Percentiles rank a stretch among this genome's conserved stretches.
Evolutionary conservation across 2,888 invertebrate genomes (phyloP).

Genomic region (Bedellia somnulentella): DNA sequence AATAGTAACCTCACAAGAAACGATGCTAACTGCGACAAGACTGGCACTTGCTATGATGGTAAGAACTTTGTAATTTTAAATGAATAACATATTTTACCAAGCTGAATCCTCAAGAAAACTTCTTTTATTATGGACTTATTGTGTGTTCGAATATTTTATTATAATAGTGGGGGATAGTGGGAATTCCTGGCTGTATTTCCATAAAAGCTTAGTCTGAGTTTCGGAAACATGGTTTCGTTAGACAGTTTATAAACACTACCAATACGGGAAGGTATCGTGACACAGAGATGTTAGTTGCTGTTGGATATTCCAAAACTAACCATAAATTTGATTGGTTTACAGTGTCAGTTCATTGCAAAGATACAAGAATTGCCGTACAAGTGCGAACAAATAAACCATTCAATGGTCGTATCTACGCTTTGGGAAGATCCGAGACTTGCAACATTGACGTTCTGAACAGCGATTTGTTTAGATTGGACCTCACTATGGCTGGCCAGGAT

Average conservation of each 20-base stretch:
- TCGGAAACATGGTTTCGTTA: too few species aligned
- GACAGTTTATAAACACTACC: too few species aligned
- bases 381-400: slow-evolving; percentile 92
- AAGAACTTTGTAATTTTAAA: slow-evolving; percentile 16
- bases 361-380: slow-evolving; percentile 90
- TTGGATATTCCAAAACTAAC: too few species aligned
- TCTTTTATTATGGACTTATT: not conserved
- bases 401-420: slow-evolving; percentile 91
- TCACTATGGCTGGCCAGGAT: slow-evolving; percentile 92
- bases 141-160: too few species aligned
- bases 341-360: slow-evolving; percentile 94
- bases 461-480: slow-evolving; percentile 87
- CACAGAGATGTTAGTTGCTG: too few species aligned
- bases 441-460: slow-evolving; percentile 93
- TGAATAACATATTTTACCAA: not conserved
- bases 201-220: too few species aligned
- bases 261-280: too few species aligned
- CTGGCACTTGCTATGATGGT: slow-evolving; percentile 95
- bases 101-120: not conserved
- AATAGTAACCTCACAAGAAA: slow-evolving; percentile 72
- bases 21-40: slow-evolving; percentile 90
- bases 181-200: too few species aligned
- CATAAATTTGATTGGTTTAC: too few species aligned
- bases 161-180: too few species aligned
- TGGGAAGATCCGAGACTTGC: slow-evolving; percentile 92